These are phyloP conservation scores for Eucidaris tribuloides DNA, from an alignment of 35 echinoderm and acorn worm genomes.

Conservation along the genomic window DNA sequence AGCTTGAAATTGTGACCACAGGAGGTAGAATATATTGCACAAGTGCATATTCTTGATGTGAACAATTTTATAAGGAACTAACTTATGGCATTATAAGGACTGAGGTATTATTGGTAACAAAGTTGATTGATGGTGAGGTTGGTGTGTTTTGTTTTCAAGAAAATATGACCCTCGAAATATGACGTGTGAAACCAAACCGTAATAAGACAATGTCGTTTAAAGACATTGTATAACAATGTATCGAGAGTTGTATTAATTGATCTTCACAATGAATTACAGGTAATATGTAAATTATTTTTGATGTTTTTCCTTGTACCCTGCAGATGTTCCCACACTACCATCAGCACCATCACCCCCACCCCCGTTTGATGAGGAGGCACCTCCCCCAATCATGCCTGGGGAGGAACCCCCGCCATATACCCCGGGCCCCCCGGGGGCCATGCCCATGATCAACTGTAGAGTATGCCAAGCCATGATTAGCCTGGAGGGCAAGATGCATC, in stretches of 20 bases:
- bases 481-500: slow-evolving; percentile 88
- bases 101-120: too few species aligned
- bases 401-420: slow-evolving; percentile 87
- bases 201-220: too few species aligned
- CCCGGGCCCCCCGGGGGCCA: slow-evolving; percentile 58
- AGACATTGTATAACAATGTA: not conserved
- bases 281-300: not conserved
- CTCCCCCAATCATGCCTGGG: slow-evolving; percentile 74
- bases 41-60: too few species aligned
- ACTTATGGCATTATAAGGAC: too few species aligned
- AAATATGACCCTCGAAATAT: too few species aligned
- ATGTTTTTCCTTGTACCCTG: not conserved
- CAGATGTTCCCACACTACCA: not conserved
- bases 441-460: slow-evolving; percentile 98
- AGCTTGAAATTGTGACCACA: too few species aligned
- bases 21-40: too few species aligned
- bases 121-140: too few species aligned
- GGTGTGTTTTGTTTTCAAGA: too few species aligned
- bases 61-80: too few species aligned
- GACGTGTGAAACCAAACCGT: too few species aligned
- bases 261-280: not conserved
- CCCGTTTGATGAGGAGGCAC: slow-evolving; percentile 32
- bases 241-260: not conserved
- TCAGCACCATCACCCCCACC: slow-evolving; percentile 18
- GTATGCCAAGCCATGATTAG: slow-evolving; percentile 98